Base-by-base conservation (phyloP, 1,140 invertebrate genomes). In the Metopolophium dirhodum region DNA sequence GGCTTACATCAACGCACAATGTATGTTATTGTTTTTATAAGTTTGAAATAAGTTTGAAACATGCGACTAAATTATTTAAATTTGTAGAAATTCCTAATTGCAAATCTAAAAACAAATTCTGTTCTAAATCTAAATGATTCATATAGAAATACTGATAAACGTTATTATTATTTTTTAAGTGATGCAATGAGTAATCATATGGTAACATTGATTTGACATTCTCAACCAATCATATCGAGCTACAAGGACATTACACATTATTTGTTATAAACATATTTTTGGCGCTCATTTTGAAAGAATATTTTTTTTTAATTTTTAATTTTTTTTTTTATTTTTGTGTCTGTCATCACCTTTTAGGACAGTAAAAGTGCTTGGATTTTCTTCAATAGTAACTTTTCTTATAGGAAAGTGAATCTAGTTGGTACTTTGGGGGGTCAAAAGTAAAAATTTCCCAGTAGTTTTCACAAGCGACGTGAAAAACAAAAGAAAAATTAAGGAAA, bases 141-240 rank as follows among this genome's bases (percentile, higher is more conserved):
- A 35, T 61, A 26, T 9, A 61, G 51, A 77, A 91, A 77, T 77
- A 91, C 68, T 92, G 68, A 92, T 92, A 92, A 92, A 92, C 68
- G 68, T 83, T 83, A 51, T 51, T 90, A 30, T 68, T 41, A n/a
- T 91, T 83, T 77, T 83, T 82, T 77, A 37, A 14, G 7, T 45
- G 57, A 91, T 77, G 26, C 51, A 91, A 30, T n/a, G 45, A 23
- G 45, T 91, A 91, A 82, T 82, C 68, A 82, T 82, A 77, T 91
- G 68, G 45, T 77, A 20, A 77, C 47, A 35, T 77, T 82, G 90
- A 45, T 91, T 91, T 49, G 57, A 82, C 11, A 49, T 91, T 91
- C 14, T 91, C 30, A n/a, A 41, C 90, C 90, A 91, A 91, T 91
- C 90, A 61, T 45, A 30, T 30, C 4, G 0, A 11, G 30, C 45